Conservation (phyloP, 1,140 invertebrate species). For the Cheumatopsyche charites region DNA sequence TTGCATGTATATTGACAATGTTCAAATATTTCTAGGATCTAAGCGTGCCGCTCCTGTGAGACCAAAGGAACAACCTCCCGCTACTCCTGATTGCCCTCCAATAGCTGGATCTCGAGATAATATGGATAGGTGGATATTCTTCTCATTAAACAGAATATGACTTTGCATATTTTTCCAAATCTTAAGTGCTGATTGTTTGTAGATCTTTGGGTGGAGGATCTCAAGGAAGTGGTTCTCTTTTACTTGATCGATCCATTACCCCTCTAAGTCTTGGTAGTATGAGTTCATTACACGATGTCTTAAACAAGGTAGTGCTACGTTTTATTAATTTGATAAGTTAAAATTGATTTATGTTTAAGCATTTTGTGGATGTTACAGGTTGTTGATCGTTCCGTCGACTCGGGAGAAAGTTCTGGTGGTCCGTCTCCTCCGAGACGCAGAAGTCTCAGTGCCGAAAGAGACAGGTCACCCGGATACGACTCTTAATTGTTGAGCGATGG, state of each 20-base stretch:
- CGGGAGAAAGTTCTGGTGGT: constrained; percentile 44
- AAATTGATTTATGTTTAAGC: not conserved
- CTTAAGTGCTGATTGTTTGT: constrained; percentile 27
- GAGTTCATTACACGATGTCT: constrained; percentile 75
- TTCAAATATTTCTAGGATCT: constrained; percentile 55
- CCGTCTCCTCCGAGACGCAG: constrained; percentile 43
- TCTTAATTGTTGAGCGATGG: constrained; percentile 30
- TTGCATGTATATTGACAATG: not conserved
- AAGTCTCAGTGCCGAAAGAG: constrained; percentile 43
- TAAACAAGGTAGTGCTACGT: constrained; percentile 59
- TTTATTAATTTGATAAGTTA: not conserved
- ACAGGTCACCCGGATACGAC: constrained; percentile 44
- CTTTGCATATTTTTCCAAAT: not conserved
- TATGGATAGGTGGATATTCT: constrained; percentile 63
- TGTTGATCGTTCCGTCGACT: constrained; percentile 45
- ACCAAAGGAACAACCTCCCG: constrained; percentile 66
- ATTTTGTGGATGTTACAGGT: constrained; percentile 39
- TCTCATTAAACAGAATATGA: too few species aligned
- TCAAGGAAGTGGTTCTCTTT: constrained; percentile 57
- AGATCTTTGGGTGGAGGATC: constrained; percentile 59
- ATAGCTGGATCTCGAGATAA: constrained; percentile 61
- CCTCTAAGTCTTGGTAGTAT: constrained; percentile 74
- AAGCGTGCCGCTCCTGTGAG: constrained; percentile 65
- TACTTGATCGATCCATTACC: constrained; percentile 66
- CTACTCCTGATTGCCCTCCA: constrained; percentile 63